These are phyloP conservation scores for Himalopsyche anomala DNA, from an alignment of 2,888 invertebrate genomes.

Conservation along the genomic window DNA sequence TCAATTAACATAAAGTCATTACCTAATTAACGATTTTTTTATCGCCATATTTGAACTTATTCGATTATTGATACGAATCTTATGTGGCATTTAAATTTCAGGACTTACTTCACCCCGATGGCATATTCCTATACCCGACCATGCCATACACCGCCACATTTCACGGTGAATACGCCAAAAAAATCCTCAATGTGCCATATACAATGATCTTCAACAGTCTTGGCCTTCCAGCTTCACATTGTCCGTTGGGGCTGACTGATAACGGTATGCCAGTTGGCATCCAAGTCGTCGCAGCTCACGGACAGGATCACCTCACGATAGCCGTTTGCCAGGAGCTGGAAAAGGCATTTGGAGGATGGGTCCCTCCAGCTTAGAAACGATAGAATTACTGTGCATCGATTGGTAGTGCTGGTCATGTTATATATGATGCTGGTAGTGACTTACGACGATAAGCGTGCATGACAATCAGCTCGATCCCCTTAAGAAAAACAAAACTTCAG, in stretches of 20 bases:
- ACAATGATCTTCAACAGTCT: constrained; percentile 83
- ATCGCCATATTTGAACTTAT: no score
- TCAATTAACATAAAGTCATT: no score
- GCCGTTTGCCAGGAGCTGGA: constrained; percentile 84
- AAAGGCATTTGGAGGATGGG: constrained; percentile 85
- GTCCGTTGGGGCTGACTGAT: constrained; percentile 80
- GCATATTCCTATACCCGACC: constrained; percentile 79
- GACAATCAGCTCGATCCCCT: no score
- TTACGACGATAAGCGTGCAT: no score
- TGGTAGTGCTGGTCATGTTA: no score
- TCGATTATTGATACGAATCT: no score
- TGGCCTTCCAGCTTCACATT: constrained; percentile 84
- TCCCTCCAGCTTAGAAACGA: constrained; percentile 69
- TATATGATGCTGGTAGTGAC: no score
- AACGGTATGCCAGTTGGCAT: constrained; percentile 81
- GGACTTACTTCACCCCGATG: constrained; percentile 77
- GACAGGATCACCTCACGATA: constrained; percentile 81
- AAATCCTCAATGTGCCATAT: constrained; percentile 80
- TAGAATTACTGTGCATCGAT: no score
- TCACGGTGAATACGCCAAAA: constrained; percentile 78
- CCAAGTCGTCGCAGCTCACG: constrained; percentile 75
- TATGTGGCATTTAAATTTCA: constrained; percentile 61
- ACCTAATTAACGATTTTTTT: no score
- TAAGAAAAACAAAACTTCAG: no score
- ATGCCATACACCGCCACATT: constrained; percentile 79